A percentile compares a stretch with the other conserved stretches of the same genome.
Evolutionary conservation across 2,888 invertebrate species (phyloP).

Genomic region (Drosophila koepferae): DNA sequence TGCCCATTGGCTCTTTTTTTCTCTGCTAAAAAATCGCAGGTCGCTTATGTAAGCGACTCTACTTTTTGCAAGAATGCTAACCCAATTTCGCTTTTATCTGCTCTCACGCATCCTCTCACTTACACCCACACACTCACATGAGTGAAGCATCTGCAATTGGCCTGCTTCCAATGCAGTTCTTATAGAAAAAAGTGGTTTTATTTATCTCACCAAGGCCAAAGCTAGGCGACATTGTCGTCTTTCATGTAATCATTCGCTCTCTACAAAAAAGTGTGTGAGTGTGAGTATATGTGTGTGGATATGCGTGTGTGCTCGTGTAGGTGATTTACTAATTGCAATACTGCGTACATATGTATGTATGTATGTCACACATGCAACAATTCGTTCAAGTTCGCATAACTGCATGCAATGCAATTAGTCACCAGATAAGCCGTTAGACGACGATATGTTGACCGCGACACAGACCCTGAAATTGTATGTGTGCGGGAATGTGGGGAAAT

Average conservation of each 20-base stretch:
- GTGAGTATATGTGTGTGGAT: background rate
- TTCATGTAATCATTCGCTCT: constrained; percentile 41
- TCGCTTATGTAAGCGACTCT: constrained; percentile 61
- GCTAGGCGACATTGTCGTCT: constrained; percentile 58
- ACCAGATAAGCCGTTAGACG: constrained; percentile 32
- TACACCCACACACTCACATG: background rate
- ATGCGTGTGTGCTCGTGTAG: constrained; percentile 14
- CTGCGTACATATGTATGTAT: too few relatives aligned
- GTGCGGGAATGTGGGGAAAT: background rate
- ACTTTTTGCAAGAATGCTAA: constrained; percentile 35
- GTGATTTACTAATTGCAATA: constrained; percentile 46
- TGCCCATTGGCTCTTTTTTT: constrained; percentile 20
- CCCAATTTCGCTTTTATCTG: constrained; percentile 40
- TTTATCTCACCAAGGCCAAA: constrained; percentile 61
- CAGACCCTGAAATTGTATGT: constrained; percentile 46
- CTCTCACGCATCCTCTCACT: constrained; percentile 24
- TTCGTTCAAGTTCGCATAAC: constrained; percentile 64
- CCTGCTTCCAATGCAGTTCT: constrained; percentile 70
- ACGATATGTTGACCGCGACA: constrained; percentile 54
- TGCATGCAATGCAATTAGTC: constrained; percentile 67
- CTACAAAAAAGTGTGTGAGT: constrained; percentile 2
- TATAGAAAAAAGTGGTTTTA: constrained; percentile 55
- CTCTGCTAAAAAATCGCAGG: constrained; percentile 20
- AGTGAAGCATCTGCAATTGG: constrained; percentile 46
- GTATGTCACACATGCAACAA: constrained; percentile 28